These are phyloP conservation scores for Trichomycterus rosablanca DNA, from an alignment of 2,113 vertebrate species.

Conservation along the genomic window DNA sequence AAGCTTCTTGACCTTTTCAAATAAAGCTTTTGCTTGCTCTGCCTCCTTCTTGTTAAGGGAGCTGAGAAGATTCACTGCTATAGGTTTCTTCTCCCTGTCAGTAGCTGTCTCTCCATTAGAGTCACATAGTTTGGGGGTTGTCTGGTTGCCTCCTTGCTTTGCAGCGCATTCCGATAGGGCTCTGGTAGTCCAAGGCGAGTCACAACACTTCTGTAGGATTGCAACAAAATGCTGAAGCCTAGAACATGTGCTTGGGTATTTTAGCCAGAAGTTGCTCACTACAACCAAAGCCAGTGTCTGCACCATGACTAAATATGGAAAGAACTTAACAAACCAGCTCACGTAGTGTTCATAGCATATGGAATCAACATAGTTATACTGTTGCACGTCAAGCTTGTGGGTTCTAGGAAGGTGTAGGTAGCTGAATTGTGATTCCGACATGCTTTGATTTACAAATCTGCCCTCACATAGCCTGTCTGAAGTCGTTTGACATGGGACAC, in stretches of 20 bases:
- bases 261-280: slow-evolving; percentile 80
- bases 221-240: slow-evolving; percentile 78
- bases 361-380: slow-evolving; percentile 75
- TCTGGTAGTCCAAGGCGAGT: slow-evolving; percentile 79
- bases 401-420: slow-evolving; percentile 61
- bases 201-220: slow-evolving; percentile 79
- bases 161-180: slow-evolving; percentile 79
- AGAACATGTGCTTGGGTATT: slow-evolving; percentile 78
- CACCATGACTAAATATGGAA: slow-evolving; percentile 79
- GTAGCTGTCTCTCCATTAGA: slow-evolving; percentile 23
- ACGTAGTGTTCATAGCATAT: slow-evolving; percentile 76
- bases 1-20: slow-evolving; percentile 97
- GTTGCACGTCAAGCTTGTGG: slow-evolving; percentile 74
- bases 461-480: slow-evolving; percentile 67
- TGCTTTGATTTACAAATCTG: slow-evolving; percentile 42
- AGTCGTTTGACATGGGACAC: slow-evolving; percentile 76
- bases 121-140: slow-evolving; percentile 45
- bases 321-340: slow-evolving; percentile 82
- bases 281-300: slow-evolving; percentile 77
- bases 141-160: slow-evolving; percentile 66
- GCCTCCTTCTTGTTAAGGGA: slow-evolving; percentile 90
- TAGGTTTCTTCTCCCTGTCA: slow-evolving; percentile 46
- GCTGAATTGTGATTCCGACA: neutral
- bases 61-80: slow-evolving; percentile 66
- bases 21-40: slow-evolving; percentile 93